These are phyloP conservation scores for Zophobas atratus DNA, from an alignment of 1,140 invertebrate genomes.

Conservation along the genomic window DNA sequence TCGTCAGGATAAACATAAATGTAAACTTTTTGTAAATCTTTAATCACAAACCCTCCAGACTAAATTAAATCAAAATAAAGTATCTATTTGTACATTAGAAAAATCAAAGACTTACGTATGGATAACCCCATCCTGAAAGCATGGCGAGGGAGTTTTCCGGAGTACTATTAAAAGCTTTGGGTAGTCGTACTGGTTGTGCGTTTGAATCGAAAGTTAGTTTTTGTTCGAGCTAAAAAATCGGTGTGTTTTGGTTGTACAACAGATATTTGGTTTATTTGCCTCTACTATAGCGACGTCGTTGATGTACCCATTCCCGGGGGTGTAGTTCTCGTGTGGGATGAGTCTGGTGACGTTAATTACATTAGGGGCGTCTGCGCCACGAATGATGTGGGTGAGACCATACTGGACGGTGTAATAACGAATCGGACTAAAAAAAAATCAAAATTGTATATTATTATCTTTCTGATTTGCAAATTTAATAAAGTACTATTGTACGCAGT, in stretches of 20 bases:
- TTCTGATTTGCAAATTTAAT: background rate
- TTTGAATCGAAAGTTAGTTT: background rate
- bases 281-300: slow-evolving; percentile 38
- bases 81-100: background rate
- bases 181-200: slow-evolving; percentile 2
- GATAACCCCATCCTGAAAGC: slow-evolving; percentile 28
- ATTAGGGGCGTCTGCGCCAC: slow-evolving; percentile 44
- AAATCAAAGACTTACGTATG: background rate
- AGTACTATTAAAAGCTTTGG: background rate
- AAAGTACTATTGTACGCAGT: slow-evolving; percentile 55
- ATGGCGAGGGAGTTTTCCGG: background rate
- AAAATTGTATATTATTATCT: background rate
- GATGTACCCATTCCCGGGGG: slow-evolving; percentile 39
- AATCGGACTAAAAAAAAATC: slow-evolving; percentile 6
- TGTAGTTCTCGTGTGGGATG: slow-evolving; percentile 47
- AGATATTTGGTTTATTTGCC: slow-evolving; percentile 15
- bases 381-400: slow-evolving; percentile 50
- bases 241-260: background rate
- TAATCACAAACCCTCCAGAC: slow-evolving; percentile 65
- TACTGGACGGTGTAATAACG: slow-evolving; percentile 47
- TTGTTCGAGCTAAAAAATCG: slow-evolving; percentile 1
- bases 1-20: slow-evolving; percentile 64
- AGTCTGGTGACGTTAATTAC: slow-evolving; percentile 50
- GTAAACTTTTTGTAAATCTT: slow-evolving; percentile 65
- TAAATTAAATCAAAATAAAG: slow-evolving; percentile 45